Conservation (phyloP, 2,888 invertebrate genomes). For the Chloroclystis v-ata region DNA sequence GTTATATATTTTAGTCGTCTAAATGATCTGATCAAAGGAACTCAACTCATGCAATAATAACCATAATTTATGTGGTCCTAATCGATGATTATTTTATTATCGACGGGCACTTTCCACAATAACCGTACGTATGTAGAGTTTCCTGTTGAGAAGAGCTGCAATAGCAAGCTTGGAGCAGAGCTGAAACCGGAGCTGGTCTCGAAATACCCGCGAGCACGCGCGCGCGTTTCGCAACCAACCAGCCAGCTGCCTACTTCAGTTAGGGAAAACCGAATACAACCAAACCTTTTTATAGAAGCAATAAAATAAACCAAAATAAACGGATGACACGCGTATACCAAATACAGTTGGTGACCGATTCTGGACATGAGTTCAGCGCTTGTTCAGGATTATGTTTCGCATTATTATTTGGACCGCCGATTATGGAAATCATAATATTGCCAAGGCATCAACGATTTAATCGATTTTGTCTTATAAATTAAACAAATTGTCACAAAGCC, state of each 20-base stretch:
- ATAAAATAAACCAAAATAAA: constrained; percentile 14
- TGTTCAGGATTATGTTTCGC: not conserved
- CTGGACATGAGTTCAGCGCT: not conserved
- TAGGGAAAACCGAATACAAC: constrained; percentile 10
- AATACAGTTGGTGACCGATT: constrained; percentile 6
- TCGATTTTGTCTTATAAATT: no score
- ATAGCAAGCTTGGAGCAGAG: constrained; percentile 31
- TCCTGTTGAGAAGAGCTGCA: not conserved
- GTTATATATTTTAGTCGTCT: no score
- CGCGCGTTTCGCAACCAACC: constrained; percentile 48
- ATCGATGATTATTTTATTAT: no score
- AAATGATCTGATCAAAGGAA: no score
- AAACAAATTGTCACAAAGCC: no score
- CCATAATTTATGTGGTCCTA: no score
- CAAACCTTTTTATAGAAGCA: constrained; percentile 8
- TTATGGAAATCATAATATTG: no score
- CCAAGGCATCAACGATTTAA: no score
- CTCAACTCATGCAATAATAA: no score
- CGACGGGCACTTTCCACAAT: no score
- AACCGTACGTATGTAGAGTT: no score
- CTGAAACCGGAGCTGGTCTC: constrained; percentile 40
- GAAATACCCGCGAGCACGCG: constrained; percentile 46
- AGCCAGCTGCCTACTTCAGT: constrained; percentile 15
- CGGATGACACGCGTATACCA: constrained; percentile 6
- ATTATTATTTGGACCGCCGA: not conserved